Percentiles rank a stretch among this genome's conserved stretches.
phyloP scores from a whole-genome alignment of 2,797 vertebrate species.

The Acanthurus tractus region DNA sequence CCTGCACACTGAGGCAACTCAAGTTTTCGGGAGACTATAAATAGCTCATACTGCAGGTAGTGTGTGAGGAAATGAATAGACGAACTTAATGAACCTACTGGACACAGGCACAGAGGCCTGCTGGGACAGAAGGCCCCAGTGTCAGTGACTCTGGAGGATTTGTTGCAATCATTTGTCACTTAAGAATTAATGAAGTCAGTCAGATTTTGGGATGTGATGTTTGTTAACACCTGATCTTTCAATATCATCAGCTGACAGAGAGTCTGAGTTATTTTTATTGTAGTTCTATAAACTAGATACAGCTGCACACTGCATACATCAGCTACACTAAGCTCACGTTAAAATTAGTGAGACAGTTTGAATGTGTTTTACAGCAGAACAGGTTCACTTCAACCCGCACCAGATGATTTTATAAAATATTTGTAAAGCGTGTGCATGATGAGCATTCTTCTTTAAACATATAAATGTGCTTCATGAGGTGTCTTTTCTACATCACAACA shows the following conservation, averaged over 20 bases:
- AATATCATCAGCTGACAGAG: background rate
- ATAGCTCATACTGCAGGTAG: background rate
- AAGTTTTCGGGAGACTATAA: background rate
- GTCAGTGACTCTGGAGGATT: background rate
- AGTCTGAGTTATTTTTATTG: background rate
- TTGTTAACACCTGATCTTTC: background rate
- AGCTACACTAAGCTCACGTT: background rate
- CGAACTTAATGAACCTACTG: background rate
- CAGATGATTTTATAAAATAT: background rate
- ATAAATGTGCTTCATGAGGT: slow-evolving; percentile 13
- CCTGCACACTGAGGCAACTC: background rate
- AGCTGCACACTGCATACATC: background rate
- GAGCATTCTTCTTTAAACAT: slow-evolving; percentile 47
- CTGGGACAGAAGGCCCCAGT: background rate
- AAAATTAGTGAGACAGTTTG: background rate
- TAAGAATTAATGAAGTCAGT: background rate
- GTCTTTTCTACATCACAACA: background rate
- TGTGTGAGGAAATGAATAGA: background rate
- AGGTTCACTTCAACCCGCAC: background rate
- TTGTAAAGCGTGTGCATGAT: slow-evolving; percentile 24
- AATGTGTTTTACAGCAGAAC: background rate
- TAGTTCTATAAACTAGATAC: background rate
- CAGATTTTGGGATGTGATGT: no score
- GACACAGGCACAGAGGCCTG: background rate
- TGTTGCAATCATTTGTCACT: background rate